phyloP scores from a whole-genome alignment of 2,888 invertebrate genomes.

The Spialia ferax region DNA sequence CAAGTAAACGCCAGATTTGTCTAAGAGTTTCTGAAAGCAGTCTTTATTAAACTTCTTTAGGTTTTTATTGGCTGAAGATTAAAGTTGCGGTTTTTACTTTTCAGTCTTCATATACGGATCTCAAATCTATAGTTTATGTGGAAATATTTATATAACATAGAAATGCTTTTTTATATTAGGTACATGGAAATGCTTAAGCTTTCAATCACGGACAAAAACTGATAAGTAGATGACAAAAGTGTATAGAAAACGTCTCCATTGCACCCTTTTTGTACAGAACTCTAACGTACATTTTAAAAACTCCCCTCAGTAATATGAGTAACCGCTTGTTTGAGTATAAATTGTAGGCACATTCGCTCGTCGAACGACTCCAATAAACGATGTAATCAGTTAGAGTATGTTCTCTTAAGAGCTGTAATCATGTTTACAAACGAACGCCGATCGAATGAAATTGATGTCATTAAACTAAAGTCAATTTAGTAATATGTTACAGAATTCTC shows the following conservation, averaged over 20 bases:
- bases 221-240: too few species aligned
- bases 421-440: slow-evolving; percentile 56
- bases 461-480: slow-evolving; percentile 40
- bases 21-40: too few species aligned
- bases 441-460: slow-evolving; percentile 49
- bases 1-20: background rate
- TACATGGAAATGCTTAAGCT: too few species aligned
- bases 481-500: slow-evolving; percentile 22
- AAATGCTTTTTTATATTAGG: too few species aligned
- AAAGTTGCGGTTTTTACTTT: too few species aligned
- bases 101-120: too few species aligned
- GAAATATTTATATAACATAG: too few species aligned
- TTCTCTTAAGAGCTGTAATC: slow-evolving; percentile 59
- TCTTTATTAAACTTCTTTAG: too few species aligned
- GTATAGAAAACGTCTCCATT: background rate
- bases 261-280: background rate
- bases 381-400: slow-evolving; percentile 81
- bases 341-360: slow-evolving; percentile 59
- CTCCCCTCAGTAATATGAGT: slow-evolving; percentile 79
- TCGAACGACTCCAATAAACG: slow-evolving; percentile 73
- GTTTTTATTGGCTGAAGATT: too few species aligned
- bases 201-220: too few species aligned
- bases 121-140: too few species aligned
- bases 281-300: slow-evolving; percentile 61
- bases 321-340: slow-evolving; percentile 74